phyloP scores from a whole-genome alignment of 2,888 invertebrate species.

The Napeogenes inachia region DNA sequence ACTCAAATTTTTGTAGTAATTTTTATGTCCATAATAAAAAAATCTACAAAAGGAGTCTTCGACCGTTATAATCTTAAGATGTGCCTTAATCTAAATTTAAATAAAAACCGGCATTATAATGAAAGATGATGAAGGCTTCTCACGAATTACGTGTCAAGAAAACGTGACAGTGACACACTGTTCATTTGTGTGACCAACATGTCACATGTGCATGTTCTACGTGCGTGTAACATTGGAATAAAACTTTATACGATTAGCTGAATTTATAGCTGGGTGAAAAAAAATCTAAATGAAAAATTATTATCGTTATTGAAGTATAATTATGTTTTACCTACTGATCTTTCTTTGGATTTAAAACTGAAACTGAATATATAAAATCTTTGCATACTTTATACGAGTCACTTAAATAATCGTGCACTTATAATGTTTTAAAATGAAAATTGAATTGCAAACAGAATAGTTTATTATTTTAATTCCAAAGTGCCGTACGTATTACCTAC shows the following conservation, averaged over 20 bases:
- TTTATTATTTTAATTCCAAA: background rate
- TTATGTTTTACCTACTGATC: background rate
- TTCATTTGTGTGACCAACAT: background rate
- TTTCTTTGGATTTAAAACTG: no score
- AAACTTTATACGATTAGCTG: background rate
- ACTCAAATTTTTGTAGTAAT: no score
- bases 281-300: no score
- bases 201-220: constrained; percentile 3
- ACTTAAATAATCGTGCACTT: no score
- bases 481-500: background rate
- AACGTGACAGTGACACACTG: constrained; percentile 27
- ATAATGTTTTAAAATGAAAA: no score
- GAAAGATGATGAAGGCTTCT: constrained; percentile 40
- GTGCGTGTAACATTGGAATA: background rate
- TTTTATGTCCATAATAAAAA: no score
- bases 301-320: background rate
- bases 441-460: background rate
- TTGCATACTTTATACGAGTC: no score
- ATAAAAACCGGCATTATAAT: constrained; percentile 43
- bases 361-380: no score
- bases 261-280: no score
- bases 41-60: no score
- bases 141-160: constrained; percentile 43
- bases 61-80: constrained; percentile 5
- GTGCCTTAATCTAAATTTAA: constrained; percentile 31